Evolutionary conservation across 2,888 invertebrate species (phyloP), one percentile per base, ranked within the genome.

Genomic region (Seira ritae): DNA sequence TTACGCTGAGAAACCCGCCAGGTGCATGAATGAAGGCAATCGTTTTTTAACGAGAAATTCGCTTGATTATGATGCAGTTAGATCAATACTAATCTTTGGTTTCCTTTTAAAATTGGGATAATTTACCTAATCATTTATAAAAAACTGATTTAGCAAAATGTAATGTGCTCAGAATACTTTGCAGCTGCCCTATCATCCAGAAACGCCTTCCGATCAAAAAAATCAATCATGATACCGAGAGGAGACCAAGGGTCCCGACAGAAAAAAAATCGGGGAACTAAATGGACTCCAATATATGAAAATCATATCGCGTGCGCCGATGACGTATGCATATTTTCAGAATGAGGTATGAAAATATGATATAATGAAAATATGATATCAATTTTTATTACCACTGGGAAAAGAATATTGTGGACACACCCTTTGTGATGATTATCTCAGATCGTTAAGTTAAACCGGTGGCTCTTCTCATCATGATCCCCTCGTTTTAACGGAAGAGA

Each of bases 351-450:
- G 15, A 60, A 73, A 72, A 60, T 72, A 60, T 72, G 68, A 17
- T 19, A 68, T 23, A 31, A 55, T 55, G 15, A 60, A 73, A 72
- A 60, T 72, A 60, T 72, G 68, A 17, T 19, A 68, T 23, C 19
- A 31, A 68, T 68, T 31, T 31, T 68, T n/a, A 19, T 31, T 31
- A 55, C 55, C 55, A 17, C n/a, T 2, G n/a, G 31, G 15, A 17
- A 55, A 17, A 55, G 67, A 68, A 68, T 65, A 65, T 65, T 20
- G 65, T 65, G 20, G 67, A 24, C 70, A 70, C 70, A 70, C 70
- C 70, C 70, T 55, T 55, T 55, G 42, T 70, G 70, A 70, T 70
- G 17, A 70, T 70, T 70, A 70, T 70, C 70, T 70, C 67, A 24
- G 24, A 23, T 68, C 67, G 31, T 68, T 23, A n/a, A 55, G 55